Percentiles rank a stretch among this genome's conserved stretches.
Evolutionary conservation across 2,888 invertebrate species (phyloP).

Genomic region (Apamea sordens): DNA sequence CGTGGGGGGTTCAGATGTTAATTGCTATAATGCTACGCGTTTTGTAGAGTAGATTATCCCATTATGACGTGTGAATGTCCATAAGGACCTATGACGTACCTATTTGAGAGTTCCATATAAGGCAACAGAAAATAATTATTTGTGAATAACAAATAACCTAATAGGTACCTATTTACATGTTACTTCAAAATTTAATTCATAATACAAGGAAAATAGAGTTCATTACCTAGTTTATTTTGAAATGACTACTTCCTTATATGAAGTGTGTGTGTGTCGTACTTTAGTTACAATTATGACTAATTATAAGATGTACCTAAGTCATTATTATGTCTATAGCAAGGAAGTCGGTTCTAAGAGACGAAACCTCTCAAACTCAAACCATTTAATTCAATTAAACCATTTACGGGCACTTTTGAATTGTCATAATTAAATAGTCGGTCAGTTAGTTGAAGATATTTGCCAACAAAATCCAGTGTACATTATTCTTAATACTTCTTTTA

Average conservation of each 20-base stretch:
- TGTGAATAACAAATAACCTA: not conserved
- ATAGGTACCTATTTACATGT: not conserved
- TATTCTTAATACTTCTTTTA: no score
- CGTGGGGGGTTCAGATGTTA: slow-evolving; percentile 24
- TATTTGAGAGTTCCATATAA: not conserved
- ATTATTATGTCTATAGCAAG: not conserved
- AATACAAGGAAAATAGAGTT: slow-evolving; percentile 38
- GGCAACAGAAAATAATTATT: not conserved
- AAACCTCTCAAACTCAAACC: no score
- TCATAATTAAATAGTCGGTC: no score
- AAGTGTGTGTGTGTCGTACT: not conserved
- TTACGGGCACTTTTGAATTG: no score
- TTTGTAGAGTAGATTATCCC: not conserved
- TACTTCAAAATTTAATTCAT: not conserved
- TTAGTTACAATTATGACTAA: not conserved
- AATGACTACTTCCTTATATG: not conserved
- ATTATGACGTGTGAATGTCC: not conserved
- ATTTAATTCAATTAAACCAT: no score
- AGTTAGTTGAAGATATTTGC: no score
- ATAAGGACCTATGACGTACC: not conserved
- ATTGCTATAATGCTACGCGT: slow-evolving; percentile 30
- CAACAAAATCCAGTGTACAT: no score
- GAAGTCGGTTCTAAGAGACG: no score
- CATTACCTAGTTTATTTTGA: not conserved
- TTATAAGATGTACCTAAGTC: not conserved